Evolutionary conservation across 2,797 vertebrate species (phyloP), one percentile per base, ranked within the genome.

Genomic region (Pristis pectinata): DNA sequence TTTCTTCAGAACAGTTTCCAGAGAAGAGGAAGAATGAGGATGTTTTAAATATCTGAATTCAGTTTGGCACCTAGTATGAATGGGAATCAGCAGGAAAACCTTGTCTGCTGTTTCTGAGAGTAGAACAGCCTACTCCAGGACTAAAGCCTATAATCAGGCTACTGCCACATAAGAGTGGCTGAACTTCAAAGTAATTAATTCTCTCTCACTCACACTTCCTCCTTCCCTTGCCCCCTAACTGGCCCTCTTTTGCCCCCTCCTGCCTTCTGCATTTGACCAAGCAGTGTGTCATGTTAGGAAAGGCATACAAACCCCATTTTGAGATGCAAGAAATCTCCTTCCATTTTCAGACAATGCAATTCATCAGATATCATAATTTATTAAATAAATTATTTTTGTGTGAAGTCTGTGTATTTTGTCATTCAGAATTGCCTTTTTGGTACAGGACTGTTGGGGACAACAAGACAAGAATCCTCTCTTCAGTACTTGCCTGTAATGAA

Each of bases 201-300:
- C 96, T 96, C 95, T 95, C 24, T 89, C 94, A 22, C 56, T 77
- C n/a, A n/a, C 74, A 61, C 53, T 94, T 53, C 11, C 61, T 91
- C 34, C 64, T n/a, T 93, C 53, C 44, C 59, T 61, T 37, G 10
- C 85, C 30, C 6, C 41, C 67, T 44, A 53, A 61, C 8, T 44
- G 9, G 13, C 67, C 56, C 82, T 95, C 96, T 95, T 96, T 96
- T 95, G 95, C 96, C 96, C 59, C 61, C 96, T 96, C 97, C 96
- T 96, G 97, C 97, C 96, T 96, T 96, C 97, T 97, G 97, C 97
- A 56, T 56, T 56, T 5, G 83, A 87, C 34, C 34, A 30, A 87
- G 87, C 64, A 34, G 34, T 8, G 41, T 91, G 91, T 37, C 17
- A 91, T 91, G 6, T 37, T 9, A 37, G 59, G 19, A 41, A 91